A percentile compares a stretch with the other conserved stretches of the same genome.
phyloP scores from a whole-genome alignment of 2,113 vertebrate species.

The Redunca redunca region DNA sequence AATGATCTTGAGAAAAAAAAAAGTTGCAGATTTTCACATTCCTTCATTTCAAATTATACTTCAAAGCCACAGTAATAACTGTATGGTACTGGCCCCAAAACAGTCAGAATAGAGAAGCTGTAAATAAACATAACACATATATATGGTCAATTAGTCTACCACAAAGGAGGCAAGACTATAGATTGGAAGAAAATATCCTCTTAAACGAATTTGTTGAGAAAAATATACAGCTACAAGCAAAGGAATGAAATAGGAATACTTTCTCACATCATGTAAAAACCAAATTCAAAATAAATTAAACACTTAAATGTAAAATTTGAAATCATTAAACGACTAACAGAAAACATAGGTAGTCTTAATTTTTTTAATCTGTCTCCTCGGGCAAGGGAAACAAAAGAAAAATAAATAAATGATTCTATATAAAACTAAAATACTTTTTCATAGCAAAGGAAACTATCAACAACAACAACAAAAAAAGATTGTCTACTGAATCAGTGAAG shows the following conservation, averaged over 20 bases:
- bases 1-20: neutral
- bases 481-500: neutral
- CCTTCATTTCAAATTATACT: no score
- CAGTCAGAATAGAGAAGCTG: neutral
- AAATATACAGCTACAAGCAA: neutral
- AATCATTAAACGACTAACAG: neutral
- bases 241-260: neutral
- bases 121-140: neutral
- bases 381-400: neutral
- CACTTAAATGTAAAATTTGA: neutral
- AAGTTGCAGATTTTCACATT: neutral
- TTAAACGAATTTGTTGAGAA: neutral
- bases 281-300: neutral
- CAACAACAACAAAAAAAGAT: neutral
- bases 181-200: no score
- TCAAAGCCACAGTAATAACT: neutral
- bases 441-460: neutral
- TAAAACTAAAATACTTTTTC: neutral
- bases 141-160: neutral
- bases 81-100: neutral
- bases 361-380: rapidly evolving
- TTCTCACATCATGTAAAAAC: neutral
- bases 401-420: neutral
- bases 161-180: neutral
- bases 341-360: neutral